Evolutionary conservation across 1,140 invertebrate species (phyloP).

Genomic region (Aradophagus sp.): DNA sequence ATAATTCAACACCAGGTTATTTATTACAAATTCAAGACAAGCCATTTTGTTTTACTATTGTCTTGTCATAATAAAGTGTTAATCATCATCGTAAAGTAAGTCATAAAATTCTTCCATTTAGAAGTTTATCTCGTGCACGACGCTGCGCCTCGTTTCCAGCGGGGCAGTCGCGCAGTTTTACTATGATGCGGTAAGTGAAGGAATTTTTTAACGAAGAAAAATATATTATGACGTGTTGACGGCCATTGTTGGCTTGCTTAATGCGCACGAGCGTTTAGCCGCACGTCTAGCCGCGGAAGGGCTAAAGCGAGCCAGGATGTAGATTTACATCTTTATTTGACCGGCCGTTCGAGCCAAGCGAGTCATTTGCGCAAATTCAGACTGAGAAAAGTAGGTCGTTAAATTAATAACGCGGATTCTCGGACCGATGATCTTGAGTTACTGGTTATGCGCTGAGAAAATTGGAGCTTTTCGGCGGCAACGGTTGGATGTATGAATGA

Average conservation of each 20-base stretch:
- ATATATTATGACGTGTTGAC: conserved; percentile 44
- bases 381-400: too few species aligned
- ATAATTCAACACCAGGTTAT: conserved; percentile 58
- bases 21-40: conserved; percentile 54
- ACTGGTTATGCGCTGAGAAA: too few species aligned
- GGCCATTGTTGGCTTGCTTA: conserved; percentile 31
- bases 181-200: conserved; percentile 27
- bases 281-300: too few species aligned
- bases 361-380: too few species aligned
- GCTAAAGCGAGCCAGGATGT: too few species aligned
- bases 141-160: conserved; percentile 27
- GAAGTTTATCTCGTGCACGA: conserved; percentile 48
- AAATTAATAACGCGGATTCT: too few species aligned
- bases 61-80: conserved; percentile 61
- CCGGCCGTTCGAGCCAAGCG: neutral
- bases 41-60: conserved; percentile 58
- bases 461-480: too few species aligned
- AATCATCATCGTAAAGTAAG: conserved; percentile 59
- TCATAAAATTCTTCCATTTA: conserved; percentile 58
- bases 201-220: conserved; percentile 46
- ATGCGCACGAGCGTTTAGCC: conserved; percentile 25
- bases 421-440: too few species aligned
- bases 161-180: conserved; percentile 21
- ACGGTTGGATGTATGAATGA: too few species aligned
- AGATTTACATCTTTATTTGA: too few species aligned